Evolutionary conservation across 2,797 vertebrate genomes (phyloP).

Genomic region (Argyrosomus regius): DNA sequence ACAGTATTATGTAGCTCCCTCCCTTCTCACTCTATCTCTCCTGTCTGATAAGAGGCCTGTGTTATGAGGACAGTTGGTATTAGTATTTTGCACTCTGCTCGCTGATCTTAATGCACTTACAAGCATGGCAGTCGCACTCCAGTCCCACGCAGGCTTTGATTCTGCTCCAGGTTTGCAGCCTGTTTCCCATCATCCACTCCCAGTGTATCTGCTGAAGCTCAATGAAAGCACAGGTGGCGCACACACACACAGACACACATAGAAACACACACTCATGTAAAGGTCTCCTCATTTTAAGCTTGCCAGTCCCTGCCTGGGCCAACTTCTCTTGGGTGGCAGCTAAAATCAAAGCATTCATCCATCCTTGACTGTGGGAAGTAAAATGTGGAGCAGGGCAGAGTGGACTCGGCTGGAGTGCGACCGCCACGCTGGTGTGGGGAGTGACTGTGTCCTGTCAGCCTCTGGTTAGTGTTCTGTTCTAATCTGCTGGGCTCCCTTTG

Average conservation of each 20-base stretch:
- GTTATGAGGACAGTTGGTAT: conserved; percentile 85
- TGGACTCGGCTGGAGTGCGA: conserved; percentile 72
- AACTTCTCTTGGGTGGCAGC: conserved; percentile 75
- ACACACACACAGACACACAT: conserved; percentile 37
- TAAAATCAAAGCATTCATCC: conserved; percentile 74
- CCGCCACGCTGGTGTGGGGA: conserved; percentile 80
- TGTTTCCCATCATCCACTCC: conserved; percentile 62
- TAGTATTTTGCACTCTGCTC: conserved; percentile 89
- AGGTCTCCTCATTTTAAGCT: conserved; percentile 59
- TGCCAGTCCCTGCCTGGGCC: conserved; percentile 52
- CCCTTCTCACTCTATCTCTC: conserved; percentile 34
- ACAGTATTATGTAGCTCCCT: conserved; percentile 63
- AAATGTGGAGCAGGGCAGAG: conserved; percentile 57
- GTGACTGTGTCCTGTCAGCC: conserved; percentile 84
- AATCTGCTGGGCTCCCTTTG: conserved; percentile 85
- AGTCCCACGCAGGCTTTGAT: conserved; percentile 68
- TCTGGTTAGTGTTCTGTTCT: conserved; percentile 85
- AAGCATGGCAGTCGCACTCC: conserved; percentile 77
- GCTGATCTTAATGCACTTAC: conserved; percentile 86
- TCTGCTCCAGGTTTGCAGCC: conserved; percentile 64
- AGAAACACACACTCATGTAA: conserved; percentile 27
- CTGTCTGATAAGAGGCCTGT: conserved; percentile 82
- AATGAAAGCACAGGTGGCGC: conserved; percentile 66
- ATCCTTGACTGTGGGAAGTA: conserved; percentile 57
- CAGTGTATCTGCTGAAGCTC: conserved; percentile 60